Base-by-base conservation (phyloP, 2,888 invertebrate genomes). In the Suillia variegata region DNA sequence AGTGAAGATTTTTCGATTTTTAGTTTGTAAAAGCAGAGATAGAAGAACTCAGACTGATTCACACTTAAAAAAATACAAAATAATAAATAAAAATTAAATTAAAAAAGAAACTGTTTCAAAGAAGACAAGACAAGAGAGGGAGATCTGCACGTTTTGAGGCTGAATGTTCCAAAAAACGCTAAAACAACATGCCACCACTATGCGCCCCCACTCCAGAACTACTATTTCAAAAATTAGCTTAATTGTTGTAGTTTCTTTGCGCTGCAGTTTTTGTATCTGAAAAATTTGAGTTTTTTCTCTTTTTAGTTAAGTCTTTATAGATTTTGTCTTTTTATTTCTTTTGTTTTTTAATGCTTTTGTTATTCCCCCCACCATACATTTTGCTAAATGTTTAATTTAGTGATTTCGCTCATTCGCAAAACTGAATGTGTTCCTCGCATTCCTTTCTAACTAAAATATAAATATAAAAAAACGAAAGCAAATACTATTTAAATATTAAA, bases 31-130 rank as follows among this genome's bases (percentile, higher is more conserved):
- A 57, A 58, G 53, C 53, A 56, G 58, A 48, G 45, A 70, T 69
- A 73, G 68, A 69, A 67, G 53, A 70, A 71, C 68, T 68, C 78
- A 78, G 77, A 77, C 77, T 77, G 77, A 77, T 75, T 69, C 75
- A 70, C 63, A 58, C 26, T 42, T 26, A 52, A 54, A 59, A 42
- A 61, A 65, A 65, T 61, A 59, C 56, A 62, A 64, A 31, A 51
- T n/a, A n/a, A 67, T 63, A 74, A 68, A 67, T 69, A 66, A 61
- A 61, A 65, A 63, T 65, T 67, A 65, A 63, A 65, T 66, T 58
- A 61, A 64, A 63, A 62, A 59, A 49, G 13, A 20, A 2, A 47
- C 18, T 20, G n/a, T n/a, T 26, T 26, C 26, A 10, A 26, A 26
- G 26, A 26, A 26, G n/a, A n/a, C n/a, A n/a, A n/a, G n/a, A n/a